These are phyloP conservation scores for Conus betulinus DNA, from an alignment of 1,140 invertebrate species.

Conservation along the genomic window DNA sequence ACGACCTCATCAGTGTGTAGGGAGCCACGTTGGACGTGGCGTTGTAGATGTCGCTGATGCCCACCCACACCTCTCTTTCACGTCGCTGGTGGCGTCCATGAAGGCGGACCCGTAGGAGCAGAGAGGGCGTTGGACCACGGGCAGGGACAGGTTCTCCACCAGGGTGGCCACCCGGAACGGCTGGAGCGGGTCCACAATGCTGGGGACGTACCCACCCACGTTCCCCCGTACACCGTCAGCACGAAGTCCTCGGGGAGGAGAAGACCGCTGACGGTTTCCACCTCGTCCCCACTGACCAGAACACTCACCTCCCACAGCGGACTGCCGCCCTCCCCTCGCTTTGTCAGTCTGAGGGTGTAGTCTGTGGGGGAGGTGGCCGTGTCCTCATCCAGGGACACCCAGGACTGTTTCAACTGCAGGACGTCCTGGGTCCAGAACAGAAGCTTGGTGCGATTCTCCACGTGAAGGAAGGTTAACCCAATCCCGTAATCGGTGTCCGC, in stretches of 20 bases:
- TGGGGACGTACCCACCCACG: background rate
- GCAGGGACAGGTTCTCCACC: constrained; percentile 25
- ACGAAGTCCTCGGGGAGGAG: background rate
- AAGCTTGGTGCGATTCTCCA: background rate
- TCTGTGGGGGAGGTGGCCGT: background rate
- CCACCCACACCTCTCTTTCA: constrained; percentile 50
- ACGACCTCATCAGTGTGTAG: constrained; percentile 15
- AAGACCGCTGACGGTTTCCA: constrained; percentile 4
- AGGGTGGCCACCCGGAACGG: constrained; percentile 28
- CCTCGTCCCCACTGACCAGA: background rate
- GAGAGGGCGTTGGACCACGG: background rate
- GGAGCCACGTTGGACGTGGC: constrained; percentile 17
- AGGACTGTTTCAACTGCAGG: constrained; percentile 4
- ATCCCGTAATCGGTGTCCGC: background rate
- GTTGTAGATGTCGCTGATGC: constrained; percentile 44
- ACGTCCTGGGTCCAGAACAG: constrained; percentile 26
- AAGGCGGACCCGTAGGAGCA: constrained; percentile 49
- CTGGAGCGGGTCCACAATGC: constrained; percentile 25
- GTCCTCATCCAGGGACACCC: background rate
- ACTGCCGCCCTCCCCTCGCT: background rate
- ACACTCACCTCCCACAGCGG: background rate
- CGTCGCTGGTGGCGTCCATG: constrained; percentile 44
- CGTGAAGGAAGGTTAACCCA: background rate
- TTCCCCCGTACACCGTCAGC: constrained; percentile 2
- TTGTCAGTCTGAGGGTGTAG: background rate